Conservation (phyloP, 2,888 invertebrate species). For the Cerastoderma edule region DNA sequence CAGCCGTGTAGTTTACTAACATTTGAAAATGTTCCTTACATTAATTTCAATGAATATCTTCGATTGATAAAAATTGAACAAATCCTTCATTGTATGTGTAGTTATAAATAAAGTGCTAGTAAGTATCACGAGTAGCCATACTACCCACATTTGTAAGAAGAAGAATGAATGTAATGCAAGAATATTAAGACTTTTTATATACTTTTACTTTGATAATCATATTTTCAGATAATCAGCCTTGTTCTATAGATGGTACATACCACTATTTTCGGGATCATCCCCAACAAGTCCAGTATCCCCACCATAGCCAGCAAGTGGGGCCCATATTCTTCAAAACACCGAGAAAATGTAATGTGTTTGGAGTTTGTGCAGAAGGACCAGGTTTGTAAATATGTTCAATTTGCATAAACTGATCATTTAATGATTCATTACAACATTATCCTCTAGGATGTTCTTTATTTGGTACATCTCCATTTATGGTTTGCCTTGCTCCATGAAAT, state of each 20-base stretch:
- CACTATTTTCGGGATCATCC: slow-evolving; percentile 65
- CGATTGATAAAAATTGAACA: not conserved
- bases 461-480: too few species aligned
- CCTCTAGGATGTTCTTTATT: too few species aligned
- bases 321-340: slow-evolving; percentile 65
- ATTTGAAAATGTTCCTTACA: too few species aligned
- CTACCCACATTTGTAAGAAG: not conserved
- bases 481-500: too few species aligned
- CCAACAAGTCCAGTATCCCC: slow-evolving; percentile 64
- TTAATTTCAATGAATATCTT: too few species aligned
- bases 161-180: not conserved
- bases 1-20: too few species aligned
- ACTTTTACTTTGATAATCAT: not conserved
- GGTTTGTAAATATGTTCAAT: slow-evolving; percentile 30
- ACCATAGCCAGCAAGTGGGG: slow-evolving; percentile 65
- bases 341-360: slow-evolving; percentile 65
- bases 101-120: not conserved
- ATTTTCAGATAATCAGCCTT: slow-evolving; percentile 27
- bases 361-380: slow-evolving; percentile 57
- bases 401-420: too few species aligned
- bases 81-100: not conserved
- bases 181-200: not conserved
- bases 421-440: too few species aligned
- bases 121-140: not conserved
- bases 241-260: slow-evolving; percentile 18